Evolutionary conservation across 2,888 invertebrate species (phyloP).

Genomic region (Epinotia demarniana): DNA sequence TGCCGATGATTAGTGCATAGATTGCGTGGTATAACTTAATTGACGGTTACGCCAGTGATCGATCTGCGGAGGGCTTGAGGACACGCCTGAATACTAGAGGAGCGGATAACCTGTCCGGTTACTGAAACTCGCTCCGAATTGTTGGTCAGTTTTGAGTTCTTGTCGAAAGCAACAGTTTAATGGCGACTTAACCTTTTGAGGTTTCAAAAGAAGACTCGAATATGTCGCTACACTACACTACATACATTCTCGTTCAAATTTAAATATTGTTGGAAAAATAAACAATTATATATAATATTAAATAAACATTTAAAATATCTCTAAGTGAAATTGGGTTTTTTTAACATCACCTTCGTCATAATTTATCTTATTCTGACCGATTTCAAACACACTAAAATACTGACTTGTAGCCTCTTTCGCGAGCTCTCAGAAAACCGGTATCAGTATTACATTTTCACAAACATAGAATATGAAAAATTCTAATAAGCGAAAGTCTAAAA

Average conservation of each 20-base stretch:
- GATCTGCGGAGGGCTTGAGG: slow-evolving; percentile 59
- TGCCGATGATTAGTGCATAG: slow-evolving; percentile 65
- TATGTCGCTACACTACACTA: not conserved
- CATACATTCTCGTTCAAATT: not conserved
- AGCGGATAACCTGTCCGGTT: slow-evolving; percentile 12
- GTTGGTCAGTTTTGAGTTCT: not conserved
- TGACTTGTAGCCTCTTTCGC: too few species aligned
- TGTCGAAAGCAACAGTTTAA: not conserved
- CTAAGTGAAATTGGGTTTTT: not conserved
- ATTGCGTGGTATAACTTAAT: slow-evolving; percentile 73
- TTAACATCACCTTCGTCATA: not conserved
- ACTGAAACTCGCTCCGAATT: not conserved
- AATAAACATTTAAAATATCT: not conserved
- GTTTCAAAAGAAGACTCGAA: not conserved
- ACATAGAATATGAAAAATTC: too few species aligned
- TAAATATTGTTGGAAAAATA: not conserved
- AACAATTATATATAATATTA: too few species aligned
- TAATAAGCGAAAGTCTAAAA: too few species aligned
- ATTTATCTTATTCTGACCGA: not conserved
- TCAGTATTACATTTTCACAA: too few species aligned
- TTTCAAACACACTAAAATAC: not conserved
- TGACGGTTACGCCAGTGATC: slow-evolving; percentile 72
- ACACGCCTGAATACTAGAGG: slow-evolving; percentile 23
- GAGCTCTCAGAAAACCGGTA: too few species aligned
- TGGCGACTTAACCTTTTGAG: not conserved